phyloP scores from a whole-genome alignment of 1,140 invertebrate genomes.

The Eumaeus atala region DNA sequence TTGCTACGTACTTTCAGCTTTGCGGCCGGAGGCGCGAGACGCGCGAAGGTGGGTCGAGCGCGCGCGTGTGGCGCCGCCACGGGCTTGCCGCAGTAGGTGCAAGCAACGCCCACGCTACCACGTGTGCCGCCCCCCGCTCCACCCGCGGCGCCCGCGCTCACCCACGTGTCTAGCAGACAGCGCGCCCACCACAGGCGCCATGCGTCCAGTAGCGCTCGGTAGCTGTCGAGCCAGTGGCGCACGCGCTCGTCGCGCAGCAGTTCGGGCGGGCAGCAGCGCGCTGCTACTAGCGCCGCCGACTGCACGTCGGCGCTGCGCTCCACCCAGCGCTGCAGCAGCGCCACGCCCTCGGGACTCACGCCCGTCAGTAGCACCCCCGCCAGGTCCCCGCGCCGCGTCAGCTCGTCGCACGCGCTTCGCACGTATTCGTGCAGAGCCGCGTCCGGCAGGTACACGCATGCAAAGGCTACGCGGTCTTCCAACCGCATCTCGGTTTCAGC shows the following conservation, averaged over 20 bases:
- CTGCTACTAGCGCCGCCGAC: constrained; percentile 88
- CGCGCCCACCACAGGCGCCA: constrained; percentile 87
- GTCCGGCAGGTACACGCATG: constrained; percentile 91
- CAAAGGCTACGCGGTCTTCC: constrained; percentile 94
- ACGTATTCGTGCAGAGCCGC: constrained; percentile 86
- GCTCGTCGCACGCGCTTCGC: constrained; percentile 78
- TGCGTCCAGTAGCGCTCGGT: constrained; percentile 81
- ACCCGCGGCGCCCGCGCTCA: constrained; percentile 39
- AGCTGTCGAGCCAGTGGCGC: constrained; percentile 83
- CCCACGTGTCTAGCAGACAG: constrained; percentile 78
- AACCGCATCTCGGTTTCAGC: constrained; percentile 88
- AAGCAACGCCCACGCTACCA: constrained; percentile 88
- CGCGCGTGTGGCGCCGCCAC: constrained; percentile 84
- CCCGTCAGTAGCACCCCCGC: constrained; percentile 85
- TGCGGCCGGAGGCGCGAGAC: constrained; percentile 72
- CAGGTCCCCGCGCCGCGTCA: constrained; percentile 86
- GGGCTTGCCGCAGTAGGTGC: constrained; percentile 95
- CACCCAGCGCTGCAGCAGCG: constrained; percentile 90
- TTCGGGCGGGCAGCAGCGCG: constrained; percentile 81
- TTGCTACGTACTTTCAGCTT: constrained; percentile 48
- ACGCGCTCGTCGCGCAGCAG: constrained; percentile 73
- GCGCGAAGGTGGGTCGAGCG: constrained; percentile 76
- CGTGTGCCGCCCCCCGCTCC: constrained; percentile 23
- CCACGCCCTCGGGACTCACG: constrained; percentile 80
- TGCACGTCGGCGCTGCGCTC: constrained; percentile 95